Evolutionary conservation across 2,113 vertebrate genomes (phyloP), one percentile per base, ranked within the genome.

Genomic region (Callospermophilus lateralis): DNA sequence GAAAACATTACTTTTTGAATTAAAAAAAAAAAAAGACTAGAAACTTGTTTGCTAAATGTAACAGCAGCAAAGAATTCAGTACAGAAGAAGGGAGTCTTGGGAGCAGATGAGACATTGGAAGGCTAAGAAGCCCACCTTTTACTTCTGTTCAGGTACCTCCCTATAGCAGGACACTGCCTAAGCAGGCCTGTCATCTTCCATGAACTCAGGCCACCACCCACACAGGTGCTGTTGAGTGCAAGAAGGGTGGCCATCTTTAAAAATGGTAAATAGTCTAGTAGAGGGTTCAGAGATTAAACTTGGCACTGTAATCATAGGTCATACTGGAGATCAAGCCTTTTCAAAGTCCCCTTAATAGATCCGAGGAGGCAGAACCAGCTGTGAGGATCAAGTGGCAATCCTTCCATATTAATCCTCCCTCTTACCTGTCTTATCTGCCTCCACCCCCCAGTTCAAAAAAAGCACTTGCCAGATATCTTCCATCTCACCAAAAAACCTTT

Each of bases 1-100:
- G 58, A 90, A 88, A 90, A 61, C 0, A 37, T 63, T 90, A 90
- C 51, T 77, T 77, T 93, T 65, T 92, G 32, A 91, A 51, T 95
- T 86, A 61, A 34, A n/a, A 63, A 86, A 86, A 86, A 89, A 65
- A 48, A 19, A 80, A 70, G 1, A 34, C 30, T 95, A 15, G 26
- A 68, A 86, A 90, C 45, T 74, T 67, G 53, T 77, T n/a, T 89
- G 89, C 42, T 85, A 83, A 92, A 90, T 89, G 22, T 63, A 80
- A 28, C 13, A 68, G 26, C 68, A 77, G 45, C 26, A 74, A 84
- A 95, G 77, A 67, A 74, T 72, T 90, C 37, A 19, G 3, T 90
- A 30, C 34, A 85, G 19, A 32, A 93, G 68, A 67, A 90, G 63
- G 20, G 48, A 58, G 16, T 37, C 86, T 24, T 91, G 80, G 83